These are phyloP conservation scores for Xyliphius kryptos DNA, from an alignment of 2,113 vertebrate species.

Conservation along the genomic window DNA sequence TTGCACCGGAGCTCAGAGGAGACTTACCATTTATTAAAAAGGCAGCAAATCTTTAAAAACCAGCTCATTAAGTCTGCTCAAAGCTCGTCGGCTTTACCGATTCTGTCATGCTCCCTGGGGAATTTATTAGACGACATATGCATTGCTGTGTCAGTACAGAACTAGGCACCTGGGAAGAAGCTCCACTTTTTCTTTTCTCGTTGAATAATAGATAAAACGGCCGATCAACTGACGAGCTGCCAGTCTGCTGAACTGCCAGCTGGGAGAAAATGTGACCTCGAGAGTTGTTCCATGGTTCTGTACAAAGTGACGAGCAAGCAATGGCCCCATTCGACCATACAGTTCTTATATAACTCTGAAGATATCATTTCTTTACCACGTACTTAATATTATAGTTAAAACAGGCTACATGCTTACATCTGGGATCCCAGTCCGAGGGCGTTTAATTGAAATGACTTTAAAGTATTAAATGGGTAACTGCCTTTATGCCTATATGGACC, in stretches of 20 bases:
- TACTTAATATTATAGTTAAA: background rate
- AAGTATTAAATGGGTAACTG: too few species aligned
- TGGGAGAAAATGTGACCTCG: conserved; percentile 1
- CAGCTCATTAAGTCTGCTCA: conserved; percentile 14
- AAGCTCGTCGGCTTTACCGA: background rate
- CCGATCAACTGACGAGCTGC: conserved; percentile 17
- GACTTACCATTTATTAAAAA: background rate
- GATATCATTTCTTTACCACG: background rate
- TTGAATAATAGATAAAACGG: conserved; percentile 39
- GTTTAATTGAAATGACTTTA: too few species aligned
- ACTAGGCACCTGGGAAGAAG: conserved; percentile 6
- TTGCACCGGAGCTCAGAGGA: background rate
- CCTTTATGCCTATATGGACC: too few species aligned
- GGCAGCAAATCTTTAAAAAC: conserved; percentile 17
- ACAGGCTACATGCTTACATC: too few species aligned
- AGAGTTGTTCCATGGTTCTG: background rate
- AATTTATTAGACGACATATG: background rate
- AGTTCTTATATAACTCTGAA: background rate
- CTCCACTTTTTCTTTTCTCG: conserved; percentile 1
- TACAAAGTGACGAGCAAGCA: background rate
- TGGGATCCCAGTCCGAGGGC: too few species aligned
- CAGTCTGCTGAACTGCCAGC: conserved; percentile 13
- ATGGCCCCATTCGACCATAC: background rate
- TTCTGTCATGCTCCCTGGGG: background rate
- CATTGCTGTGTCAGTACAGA: background rate